A percentile compares a stretch with the other conserved stretches of the same genome.
phyloP scores from a whole-genome alignment of 2,797 vertebrate species.

The Etheostoma nigrum region DNA sequence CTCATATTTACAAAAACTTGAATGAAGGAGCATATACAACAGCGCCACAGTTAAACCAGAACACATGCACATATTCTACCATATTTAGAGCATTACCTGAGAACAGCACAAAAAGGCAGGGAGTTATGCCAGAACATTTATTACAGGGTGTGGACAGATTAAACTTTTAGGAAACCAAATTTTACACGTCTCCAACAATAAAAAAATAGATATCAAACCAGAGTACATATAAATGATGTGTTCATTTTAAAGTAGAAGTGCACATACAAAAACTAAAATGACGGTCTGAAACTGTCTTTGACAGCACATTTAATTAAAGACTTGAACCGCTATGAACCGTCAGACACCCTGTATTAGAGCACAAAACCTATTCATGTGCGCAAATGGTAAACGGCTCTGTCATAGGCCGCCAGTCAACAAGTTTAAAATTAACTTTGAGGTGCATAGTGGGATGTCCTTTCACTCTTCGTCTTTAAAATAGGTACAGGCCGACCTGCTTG shows the following conservation, averaged over 20 bases:
- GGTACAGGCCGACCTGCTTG: background rate
- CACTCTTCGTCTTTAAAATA: conserved; percentile 13
- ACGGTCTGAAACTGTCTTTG: background rate
- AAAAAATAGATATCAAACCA: conserved; percentile 28
- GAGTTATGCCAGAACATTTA: conserved; percentile 3
- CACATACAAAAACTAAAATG: conserved; percentile 33
- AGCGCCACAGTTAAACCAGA: conserved; percentile 5
- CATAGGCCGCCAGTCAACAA: background rate
- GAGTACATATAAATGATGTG: background rate
- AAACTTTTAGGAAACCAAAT: conserved; percentile 7
- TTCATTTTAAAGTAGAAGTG: conserved; percentile 25
- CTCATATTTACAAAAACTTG: conserved; percentile 51
- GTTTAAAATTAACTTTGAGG: conserved; percentile 17
- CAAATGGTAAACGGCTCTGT: background rate
- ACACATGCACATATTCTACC: conserved; percentile 49
- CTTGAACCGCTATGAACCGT: background rate
- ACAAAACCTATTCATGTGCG: background rate
- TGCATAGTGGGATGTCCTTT: background rate
- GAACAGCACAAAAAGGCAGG: conserved; percentile 11
- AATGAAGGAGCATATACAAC: conserved; percentile 46
- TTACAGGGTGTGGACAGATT: conserved; percentile 17
- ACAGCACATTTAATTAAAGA: background rate
- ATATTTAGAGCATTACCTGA: conserved; percentile 48
- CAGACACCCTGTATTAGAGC: background rate
- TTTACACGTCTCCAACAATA: background rate